These are phyloP conservation scores for Peromyscus nudipes DNA, from an alignment of 2,797 vertebrate species.

Conservation along the genomic window DNA sequence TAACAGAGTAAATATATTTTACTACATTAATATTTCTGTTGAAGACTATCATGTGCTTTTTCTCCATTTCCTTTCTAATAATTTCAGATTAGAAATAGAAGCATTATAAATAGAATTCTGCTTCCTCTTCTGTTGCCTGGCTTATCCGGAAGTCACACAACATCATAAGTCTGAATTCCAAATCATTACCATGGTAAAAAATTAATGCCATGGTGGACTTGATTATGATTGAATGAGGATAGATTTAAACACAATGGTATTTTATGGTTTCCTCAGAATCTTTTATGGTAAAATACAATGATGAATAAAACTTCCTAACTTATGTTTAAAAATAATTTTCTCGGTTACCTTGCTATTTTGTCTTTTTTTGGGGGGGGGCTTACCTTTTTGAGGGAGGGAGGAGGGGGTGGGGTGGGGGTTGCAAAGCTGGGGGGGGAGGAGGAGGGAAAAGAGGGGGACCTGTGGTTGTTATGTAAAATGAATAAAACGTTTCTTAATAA, in stretches of 20 bases:
- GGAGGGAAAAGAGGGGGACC: no score
- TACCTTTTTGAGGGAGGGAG: no score
- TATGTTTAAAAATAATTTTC: conserved; percentile 49
- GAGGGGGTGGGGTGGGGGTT: no score
- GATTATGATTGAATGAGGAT: conserved; percentile 13
- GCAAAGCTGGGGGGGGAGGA: no score
- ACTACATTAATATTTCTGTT: conserved; percentile 72
- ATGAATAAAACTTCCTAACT: conserved; percentile 6
- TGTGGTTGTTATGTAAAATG: no score
- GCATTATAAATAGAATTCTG: conserved; percentile 78
- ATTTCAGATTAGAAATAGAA: conserved; percentile 74
- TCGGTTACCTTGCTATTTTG: no score
- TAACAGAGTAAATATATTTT: conserved; percentile 78
- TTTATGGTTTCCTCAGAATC: not conserved
- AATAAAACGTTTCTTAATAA: no score
- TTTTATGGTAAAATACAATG: conserved; percentile 37
- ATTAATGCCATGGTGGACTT: conserved; percentile 1
- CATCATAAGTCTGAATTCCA: conserved; percentile 75
- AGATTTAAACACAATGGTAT: conserved; percentile 32
- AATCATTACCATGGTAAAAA: conserved; percentile 71
- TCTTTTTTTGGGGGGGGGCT: no score
- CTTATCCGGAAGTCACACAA: conserved; percentile 64
- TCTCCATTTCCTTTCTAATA: conserved; percentile 68
- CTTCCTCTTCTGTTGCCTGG: conserved; percentile 59
- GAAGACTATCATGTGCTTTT: conserved; percentile 43